Evolutionary conservation across 2,113 vertebrate species (phyloP), one percentile per base, ranked within the genome.

Genomic region (Gorsachius goisagi): DNA sequence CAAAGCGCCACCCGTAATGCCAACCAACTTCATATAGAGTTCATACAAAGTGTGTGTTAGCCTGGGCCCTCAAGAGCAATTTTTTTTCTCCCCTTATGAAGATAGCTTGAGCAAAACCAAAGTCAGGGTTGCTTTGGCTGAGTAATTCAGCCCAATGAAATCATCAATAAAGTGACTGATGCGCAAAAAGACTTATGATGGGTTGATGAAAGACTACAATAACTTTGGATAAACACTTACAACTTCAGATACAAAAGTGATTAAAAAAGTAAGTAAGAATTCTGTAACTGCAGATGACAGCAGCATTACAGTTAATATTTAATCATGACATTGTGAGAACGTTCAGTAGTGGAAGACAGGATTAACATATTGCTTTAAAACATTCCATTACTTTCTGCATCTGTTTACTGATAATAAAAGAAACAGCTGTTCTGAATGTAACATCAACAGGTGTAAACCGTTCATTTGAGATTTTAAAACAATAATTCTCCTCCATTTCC

Each of bases 331-430:
- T 97, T 97, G 96, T 98, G 97, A 98, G 97, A 98, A 97, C 94
- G 96, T 97, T 98, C 97, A 97, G 97, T 97, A 98, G 97, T 96
- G 97, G 97, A 97, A 97, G 95, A 94, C 74, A 95, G 98, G 98
- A 98, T 98, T 98, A 98, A 98, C 97, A 98, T 98, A 97, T 98
- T 98, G 96, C 97, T 97, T 98, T 98, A 98, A 98, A 98, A 98
- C 97, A 98, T 98, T 98, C 98, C 98, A 98, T 97, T 97, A 97
- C 96, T 97, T 98, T 98, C 97, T 98, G 98, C 98, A 98, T 98
- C 98, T 98, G 98, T 98, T 98, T 98, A 98, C 97, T 95, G 98
- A 98, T 98, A 98, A 97, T 98, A 98, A 98, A 98, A 98, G 97
- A 98, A 97, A 97, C 98, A 98, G 98, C 98, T 98, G 98, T 97